Base-by-base conservation (phyloP, 2,888 invertebrate genomes). In the Chrysomela aeneicollis region DNA sequence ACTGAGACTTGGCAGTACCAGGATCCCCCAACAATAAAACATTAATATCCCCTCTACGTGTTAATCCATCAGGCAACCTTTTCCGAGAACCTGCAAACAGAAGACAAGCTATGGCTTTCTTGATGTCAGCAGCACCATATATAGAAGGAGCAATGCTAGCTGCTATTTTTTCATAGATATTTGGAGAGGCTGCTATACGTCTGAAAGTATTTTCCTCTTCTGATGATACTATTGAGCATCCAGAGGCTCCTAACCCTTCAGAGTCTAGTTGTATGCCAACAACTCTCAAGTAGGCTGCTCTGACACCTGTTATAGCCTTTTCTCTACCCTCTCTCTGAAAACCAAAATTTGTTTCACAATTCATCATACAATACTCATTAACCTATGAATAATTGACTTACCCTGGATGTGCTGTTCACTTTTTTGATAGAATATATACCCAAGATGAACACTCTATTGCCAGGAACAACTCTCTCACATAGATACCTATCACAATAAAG, bases 1-100 rank as follows among this genome's bases (percentile, higher is more conserved):
- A 84, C 81, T 99, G 99, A 0, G 97, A 97, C 82, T 99, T 99
- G n/a, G 99, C 99, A 0, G 99, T 99, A 77, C 99, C 99, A 0
- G 99, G 99, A 85, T 99, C 99, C 47, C 99, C 99, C 26, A 99
- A 85, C 66, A 99, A 85, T 12, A 99, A 84, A 19, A 99, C 87
- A 80, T 99, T 99, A 71, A 99, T 97, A 81, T 99, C 99, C 2
- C 99, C 99, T 79, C 99, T 89, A 10, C 99, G 88, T 0, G 93
- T 94, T 63, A 99, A 84, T 0, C 98, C 98, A 83, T 99, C 99
- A 0, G 99, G 99, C 73, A 99, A 84, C 9, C 90, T 86, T 80
- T 95, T 95, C n/a, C 70, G 62, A 19, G 68, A 67, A 85, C 94
- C 99, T 73, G 98, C 98, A 85, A 99, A 98, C 42, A 99, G 84